Conservation (phyloP, 2,888 invertebrate species). For the Pegoplata infirma region DNA sequence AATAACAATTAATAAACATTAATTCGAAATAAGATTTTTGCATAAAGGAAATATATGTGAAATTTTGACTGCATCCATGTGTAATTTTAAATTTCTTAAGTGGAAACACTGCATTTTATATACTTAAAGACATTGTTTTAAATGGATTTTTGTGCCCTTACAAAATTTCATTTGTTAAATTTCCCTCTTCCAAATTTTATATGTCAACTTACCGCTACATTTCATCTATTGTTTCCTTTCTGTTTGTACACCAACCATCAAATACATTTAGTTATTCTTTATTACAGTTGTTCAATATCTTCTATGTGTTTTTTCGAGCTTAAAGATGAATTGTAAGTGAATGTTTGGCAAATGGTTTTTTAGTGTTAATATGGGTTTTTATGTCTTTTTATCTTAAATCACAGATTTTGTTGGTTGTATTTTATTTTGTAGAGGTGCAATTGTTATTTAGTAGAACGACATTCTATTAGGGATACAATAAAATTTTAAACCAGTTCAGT, state of each 20-base stretch:
- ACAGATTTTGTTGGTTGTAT: constrained; percentile 39
- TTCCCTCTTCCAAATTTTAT: too few species aligned
- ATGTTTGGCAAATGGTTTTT: constrained; percentile 9
- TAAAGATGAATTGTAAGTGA: neutral
- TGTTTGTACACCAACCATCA: constrained; percentile 47
- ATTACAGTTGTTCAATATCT: neutral
- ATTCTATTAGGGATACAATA: neutral
- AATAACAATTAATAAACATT: too few species aligned
- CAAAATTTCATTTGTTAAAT: too few species aligned
- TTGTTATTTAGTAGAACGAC: neutral
- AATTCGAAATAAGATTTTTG: too few species aligned
- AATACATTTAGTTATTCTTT: constrained; percentile 28
- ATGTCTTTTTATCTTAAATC: constrained; percentile 51
- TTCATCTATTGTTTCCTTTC: constrained; percentile 75
- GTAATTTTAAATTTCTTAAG: too few species aligned
- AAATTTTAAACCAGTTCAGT: neutral
- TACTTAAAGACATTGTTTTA: too few species aligned
- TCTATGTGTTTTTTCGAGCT: neutral
- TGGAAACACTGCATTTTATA: too few species aligned
- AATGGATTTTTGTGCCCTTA: too few species aligned
- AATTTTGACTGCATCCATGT: too few species aligned
- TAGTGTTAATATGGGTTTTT: neutral
- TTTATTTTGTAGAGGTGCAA: neutral
- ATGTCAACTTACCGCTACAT: constrained; percentile 77
- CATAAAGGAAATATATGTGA: too few species aligned